Conservation (phyloP, 2,113 vertebrate species). For the Chaetorhynchus papuensis region DNA sequence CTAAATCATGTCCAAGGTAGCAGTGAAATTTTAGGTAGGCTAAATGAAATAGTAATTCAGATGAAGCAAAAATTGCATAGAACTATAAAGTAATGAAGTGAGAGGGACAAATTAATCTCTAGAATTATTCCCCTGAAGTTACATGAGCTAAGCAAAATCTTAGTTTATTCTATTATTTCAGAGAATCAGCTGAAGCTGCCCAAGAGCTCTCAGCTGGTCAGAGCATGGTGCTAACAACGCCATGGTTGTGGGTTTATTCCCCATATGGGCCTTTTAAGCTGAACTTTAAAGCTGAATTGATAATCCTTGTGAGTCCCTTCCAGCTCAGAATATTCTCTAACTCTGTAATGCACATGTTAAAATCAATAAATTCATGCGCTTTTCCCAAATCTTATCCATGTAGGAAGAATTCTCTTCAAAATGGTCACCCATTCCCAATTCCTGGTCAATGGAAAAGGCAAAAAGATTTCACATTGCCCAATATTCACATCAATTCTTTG, state of each 20-base stretch:
- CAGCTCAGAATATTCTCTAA: background rate
- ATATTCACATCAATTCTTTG: background rate
- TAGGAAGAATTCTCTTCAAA: background rate
- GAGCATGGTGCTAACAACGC: background rate
- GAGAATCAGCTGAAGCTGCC: background rate
- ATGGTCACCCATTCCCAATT: background rate
- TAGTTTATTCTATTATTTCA: background rate
- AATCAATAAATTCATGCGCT: background rate
- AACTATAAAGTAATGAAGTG: background rate
- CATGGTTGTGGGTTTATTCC: background rate
- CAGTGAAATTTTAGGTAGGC: background rate
- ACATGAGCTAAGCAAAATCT: background rate
- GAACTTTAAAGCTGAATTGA: background rate
- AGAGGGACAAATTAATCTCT: background rate
- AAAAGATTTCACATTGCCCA: background rate
- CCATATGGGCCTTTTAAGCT: background rate
- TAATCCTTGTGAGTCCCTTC: background rate
- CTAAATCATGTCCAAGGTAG: background rate
- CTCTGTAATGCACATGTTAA: background rate
- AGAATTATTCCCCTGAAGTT: background rate
- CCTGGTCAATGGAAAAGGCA: background rate
- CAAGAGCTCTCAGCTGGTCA: background rate
- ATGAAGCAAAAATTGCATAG: background rate
- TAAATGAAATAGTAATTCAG: background rate
- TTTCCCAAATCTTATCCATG: background rate